phyloP scores from a whole-genome alignment of 2,797 vertebrate species.

The Sardinella longiceps region DNA sequence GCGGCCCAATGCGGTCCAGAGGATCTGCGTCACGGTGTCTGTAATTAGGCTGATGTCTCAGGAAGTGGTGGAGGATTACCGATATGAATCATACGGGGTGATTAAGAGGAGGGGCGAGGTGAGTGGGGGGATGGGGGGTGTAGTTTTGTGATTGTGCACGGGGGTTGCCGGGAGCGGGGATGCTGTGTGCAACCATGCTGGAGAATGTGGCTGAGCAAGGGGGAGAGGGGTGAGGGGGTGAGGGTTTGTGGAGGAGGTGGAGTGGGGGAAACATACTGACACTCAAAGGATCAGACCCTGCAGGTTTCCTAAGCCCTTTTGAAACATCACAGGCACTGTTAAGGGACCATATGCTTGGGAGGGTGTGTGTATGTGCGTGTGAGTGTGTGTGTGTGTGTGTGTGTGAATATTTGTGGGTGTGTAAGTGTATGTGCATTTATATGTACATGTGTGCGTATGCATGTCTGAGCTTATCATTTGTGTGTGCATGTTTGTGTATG shows the following conservation, averaged over 20 bases:
- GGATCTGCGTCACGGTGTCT: slow-evolving; percentile 23
- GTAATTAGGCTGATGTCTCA: slow-evolving; percentile 26
- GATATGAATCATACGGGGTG: slow-evolving; percentile 15
- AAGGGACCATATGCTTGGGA: slow-evolving; percentile 67
- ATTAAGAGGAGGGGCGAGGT: neutral
- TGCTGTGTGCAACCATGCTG: slow-evolving; percentile 18
- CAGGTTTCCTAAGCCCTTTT: slow-evolving; percentile 69
- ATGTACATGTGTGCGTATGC: neutral
- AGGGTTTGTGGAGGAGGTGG: neutral
- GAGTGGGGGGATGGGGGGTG: neutral
- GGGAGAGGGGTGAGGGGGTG: neutral
- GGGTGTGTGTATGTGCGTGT: slow-evolving; percentile 27
- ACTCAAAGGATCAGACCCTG: slow-evolving; percentile 37
- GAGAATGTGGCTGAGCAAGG: slow-evolving; percentile 1
- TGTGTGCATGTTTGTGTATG: neutral
- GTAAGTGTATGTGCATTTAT: neutral
- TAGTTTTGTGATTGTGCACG: neutral
- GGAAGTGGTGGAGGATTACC: slow-evolving; percentile 18
- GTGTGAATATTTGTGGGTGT: neutral
- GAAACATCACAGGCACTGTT: slow-evolving; percentile 62
- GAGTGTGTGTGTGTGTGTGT: slow-evolving; percentile 39
- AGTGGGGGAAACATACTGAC: neutral
- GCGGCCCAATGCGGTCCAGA: neutral
- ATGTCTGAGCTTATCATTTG: too few relatives aligned
- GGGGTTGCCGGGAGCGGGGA: slow-evolving; percentile 9